Base-by-base conservation (phyloP, 2,113 vertebrate species). In the Semnornis frantzii region DNA sequence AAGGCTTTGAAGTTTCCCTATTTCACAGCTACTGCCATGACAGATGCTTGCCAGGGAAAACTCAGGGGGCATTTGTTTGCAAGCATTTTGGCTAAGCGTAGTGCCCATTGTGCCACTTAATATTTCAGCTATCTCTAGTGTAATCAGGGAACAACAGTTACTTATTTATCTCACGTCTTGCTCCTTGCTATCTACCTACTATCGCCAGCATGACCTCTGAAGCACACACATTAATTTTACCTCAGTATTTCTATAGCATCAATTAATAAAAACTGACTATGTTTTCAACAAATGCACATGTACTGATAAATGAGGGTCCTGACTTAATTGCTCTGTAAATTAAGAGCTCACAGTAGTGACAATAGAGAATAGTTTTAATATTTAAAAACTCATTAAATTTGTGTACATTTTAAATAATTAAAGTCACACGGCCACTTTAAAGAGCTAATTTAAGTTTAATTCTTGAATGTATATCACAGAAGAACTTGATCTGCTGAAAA, bases 321-420 rank as follows among this genome's bases (percentile, higher is more conserved):
- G 97, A 98, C 98, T 99, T 99, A 99, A 99, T 99, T 99, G 99
- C 99, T 99, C 98, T 98, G 98, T 99, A 99, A 99, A 99, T 99
- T 99, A 99, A 99, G 98, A 99, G 98, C 99, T 99, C 98, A 98
- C 98, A 97, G 98, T 98, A 97, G 97, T 98, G 98, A 98, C 98
- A 98, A 98, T 98, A 98, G 97, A 98, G 97, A 98, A 97, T 97
- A 98, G 98, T 99, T 99, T 99, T 99, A 99, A 99, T 99, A 99
- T 99, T 99, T 99, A 98, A 99, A 99, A 99, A 99, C 98, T 99
- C 98, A 99, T 99, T 99, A 99, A 98, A 98, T 97, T 98, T 97
- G 97, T 98, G 98, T 98, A 98, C 97, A 97, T 98, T 98, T 96
- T 98, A 97, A 98, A 98, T 98, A 98, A 98, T 98, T 98, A 98